Base-by-base conservation (phyloP, 2,797 vertebrate genomes). In the Microctenopoma stevenorrisi region DNA sequence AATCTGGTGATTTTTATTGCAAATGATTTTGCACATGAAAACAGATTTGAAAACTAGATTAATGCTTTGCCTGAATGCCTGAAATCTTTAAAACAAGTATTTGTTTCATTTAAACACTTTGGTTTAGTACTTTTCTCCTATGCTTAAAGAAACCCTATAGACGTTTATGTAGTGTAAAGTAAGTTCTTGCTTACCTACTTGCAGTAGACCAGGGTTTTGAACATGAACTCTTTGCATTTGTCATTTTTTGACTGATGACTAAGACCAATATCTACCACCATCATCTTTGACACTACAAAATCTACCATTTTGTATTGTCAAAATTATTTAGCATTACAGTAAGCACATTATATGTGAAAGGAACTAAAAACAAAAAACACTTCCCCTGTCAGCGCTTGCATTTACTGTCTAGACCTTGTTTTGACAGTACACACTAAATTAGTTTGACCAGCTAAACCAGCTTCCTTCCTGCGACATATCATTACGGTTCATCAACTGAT, bases 381-480 rank as follows among this genome's bases (percentile, higher is more conserved):
- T 71, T 74, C 56, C 64, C 8, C 4, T 26, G 40, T 74, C 16
- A 28, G 1, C 60, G 72, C 42, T 70, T 61, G n/a, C 60, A 72
- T 66, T 79, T 56, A 50, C 54, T 25, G 65, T 75, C 60, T 70
- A 53, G 67, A 58, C 55, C 67, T 72, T 85, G 82, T 90, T 82
- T 89, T 78, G 69, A 87, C 72, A 88, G 68, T 79, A 88, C 62
- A 86, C 86, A 76, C 33, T 33, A 47, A 73, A 61, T 78, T 75
- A 83, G 79, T 78, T 75, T 38, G 49, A 52, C 75, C 79, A 75
- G 73, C 66, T 78, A 59, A 74, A 74, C 72, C 68, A 49, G 76
- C 79, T 83, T 90, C 78, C 83, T 87, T 85, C 82, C 83, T 85
- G 74, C 68, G 87, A 70, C 75, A 73, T 70, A 64, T 74, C 43